Base-by-base conservation (phyloP, 2,888 invertebrate species). In the Andrena hattorfiana region DNA sequence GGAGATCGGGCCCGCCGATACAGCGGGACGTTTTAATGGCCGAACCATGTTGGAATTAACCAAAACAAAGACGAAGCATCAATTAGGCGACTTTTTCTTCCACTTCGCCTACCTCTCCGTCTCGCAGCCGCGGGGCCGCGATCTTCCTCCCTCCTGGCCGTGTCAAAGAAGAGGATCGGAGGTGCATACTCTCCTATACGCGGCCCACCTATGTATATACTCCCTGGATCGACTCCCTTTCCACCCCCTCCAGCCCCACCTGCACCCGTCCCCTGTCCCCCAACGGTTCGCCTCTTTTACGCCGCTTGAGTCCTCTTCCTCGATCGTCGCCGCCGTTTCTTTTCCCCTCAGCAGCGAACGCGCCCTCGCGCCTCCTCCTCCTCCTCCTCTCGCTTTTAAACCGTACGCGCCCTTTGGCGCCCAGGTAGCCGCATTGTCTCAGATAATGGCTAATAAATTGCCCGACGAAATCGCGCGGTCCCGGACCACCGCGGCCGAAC, bases 1-100 rank as follows among this genome's bases (percentile, higher is more conserved):
- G 94, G 95, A 95, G 95, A 95, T 95, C 95, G 95, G 95, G 94
- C 94, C 93, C 92, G 92, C 94, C 95, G 95, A 95, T 95, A 95
- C 94, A 94, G 94, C 91, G 94, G 95, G 95, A 95, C 95, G 95
- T 95, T 96, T 96, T 96, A 96, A 96, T 96, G 96, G 96, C 95
- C 95, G 95, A 96, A 96, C 95, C 96, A 95, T 96, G 96, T 96
- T 95, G 95, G 94, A 95, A 96, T 95, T 96, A 95, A 95, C 95
- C 95, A 95, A 96, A 96, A 95, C 95, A 95, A 95, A 95, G 95
- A 95, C 95, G 95, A 95, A 95, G 95, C 96, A 95, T 96, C 96
- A 95, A 96, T 96, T 95, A 96, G 95, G 95, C 94, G 94, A 94
- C 94, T 95, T 94, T 95, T 92, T 93, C 91, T 93, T 93, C 91